Evolutionary conservation across 2,797 vertebrate genomes (phyloP).

Genomic region (Alectoris magna): DNA sequence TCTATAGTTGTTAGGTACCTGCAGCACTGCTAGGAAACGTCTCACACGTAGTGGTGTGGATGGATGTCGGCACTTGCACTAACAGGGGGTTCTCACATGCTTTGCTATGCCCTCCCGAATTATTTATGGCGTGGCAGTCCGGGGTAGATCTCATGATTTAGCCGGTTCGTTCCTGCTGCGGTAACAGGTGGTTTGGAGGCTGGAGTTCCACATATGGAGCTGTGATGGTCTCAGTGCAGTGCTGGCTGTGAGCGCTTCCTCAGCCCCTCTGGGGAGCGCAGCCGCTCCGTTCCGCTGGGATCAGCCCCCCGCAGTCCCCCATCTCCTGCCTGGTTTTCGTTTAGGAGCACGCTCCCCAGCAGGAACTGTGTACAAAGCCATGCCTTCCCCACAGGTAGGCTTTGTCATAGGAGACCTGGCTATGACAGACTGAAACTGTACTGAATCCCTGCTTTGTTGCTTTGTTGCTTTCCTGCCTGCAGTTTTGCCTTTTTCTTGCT

Average conservation of each 20-base stretch:
- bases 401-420: background rate
- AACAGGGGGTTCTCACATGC: background rate
- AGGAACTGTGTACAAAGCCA: background rate
- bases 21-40: background rate
- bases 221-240: background rate
- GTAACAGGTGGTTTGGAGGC: background rate
- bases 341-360: background rate
- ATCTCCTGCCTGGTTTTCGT: background rate
- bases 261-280: background rate
- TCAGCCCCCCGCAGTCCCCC: background rate
- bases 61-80: background rate
- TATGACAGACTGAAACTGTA: background rate
- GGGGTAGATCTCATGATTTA: background rate
- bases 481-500: background rate
- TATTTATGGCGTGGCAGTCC: background rate
- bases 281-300: background rate
- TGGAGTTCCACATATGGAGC: background rate
- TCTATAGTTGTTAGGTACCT: background rate
- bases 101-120: background rate
- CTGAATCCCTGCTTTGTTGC: background rate
- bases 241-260: background rate
- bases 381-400: background rate
- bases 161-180: background rate
- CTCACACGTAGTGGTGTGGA: background rate
- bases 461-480: rapidly evolving